Base-by-base conservation (phyloP, 2,888 invertebrate genomes). In the Dendrolimus pini region DNA sequence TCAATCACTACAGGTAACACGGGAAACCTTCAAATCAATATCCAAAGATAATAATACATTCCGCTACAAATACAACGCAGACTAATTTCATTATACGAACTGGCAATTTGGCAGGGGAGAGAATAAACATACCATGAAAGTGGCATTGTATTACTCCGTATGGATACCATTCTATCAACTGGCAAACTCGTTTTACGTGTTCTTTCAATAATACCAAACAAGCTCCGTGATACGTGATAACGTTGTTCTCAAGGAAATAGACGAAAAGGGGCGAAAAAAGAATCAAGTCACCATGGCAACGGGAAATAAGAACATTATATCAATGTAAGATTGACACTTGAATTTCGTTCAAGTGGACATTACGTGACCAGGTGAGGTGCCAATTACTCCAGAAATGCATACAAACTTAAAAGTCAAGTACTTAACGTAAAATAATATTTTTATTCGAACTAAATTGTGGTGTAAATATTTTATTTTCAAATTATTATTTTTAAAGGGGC, bases 211-310 rank as follows among this genome's bases (percentile, higher is more conserved):
- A 69, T 61, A 65, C 57, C 55, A 66, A 69, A 69, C 65, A 70
- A 61, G 62, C 61, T 54, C 41, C 61, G 60, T 62, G 60, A 61
- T 65, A 69, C 71, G 71, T 72, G 71, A 75, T 76, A 74, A 71
- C 67, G 71, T 70, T 66, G 65, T 74, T 75, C 65, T 63, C 65
- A 67, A 68, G 67, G 70, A 70, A 75, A 70, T 70, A 74, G 67
- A 77, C 72, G 73, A 75, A 72, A 65, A 67, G 61, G 66, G 62
- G 65, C 68, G 67, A 71, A 69, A 69, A 71, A 75, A 72, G 66
- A 75, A 70, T 67, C 67, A 70, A 77, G 77, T 72, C 73, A 76
- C 71, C 69, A 67, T 69, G 69, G 65, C 41, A 56, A 55, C 55
- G 55, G 56, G 55, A 18, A 30, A 14, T 14, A 12, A 42, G 8